Conservation (phyloP, 2,888 invertebrate genomes). For the Pasiphila rectangulata region DNA sequence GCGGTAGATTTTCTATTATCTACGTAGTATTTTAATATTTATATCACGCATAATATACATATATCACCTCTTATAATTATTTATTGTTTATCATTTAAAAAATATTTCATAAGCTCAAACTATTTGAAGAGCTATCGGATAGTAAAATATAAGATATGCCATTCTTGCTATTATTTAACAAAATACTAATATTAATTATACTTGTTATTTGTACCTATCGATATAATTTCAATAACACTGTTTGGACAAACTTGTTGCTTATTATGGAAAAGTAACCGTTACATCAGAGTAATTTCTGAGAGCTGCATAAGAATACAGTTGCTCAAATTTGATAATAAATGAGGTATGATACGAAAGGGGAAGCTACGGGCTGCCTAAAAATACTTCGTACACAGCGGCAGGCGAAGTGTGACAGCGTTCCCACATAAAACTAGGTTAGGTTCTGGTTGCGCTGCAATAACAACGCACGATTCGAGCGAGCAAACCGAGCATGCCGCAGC, state of each 20-base stretch:
- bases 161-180: conserved; percentile 8
- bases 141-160: neutral
- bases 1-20: conserved; percentile 28
- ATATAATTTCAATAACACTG: conserved; percentile 7
- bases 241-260: conserved; percentile 19
- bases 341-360: too few relatives aligned
- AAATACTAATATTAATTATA: conserved; percentile 3
- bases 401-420: too few relatives aligned
- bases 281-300: too few relatives aligned
- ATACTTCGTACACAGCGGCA: too few relatives aligned
- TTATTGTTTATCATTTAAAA: neutral
- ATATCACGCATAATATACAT: conserved; percentile 9
- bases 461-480: too few relatives aligned
- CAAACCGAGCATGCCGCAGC: too few relatives aligned
- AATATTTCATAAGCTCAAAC: neutral
- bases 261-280: too few relatives aligned
- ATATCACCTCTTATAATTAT: conserved; percentile 7
- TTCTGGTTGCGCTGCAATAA: too few relatives aligned
- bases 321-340: too few relatives aligned
- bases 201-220: conserved; percentile 6
- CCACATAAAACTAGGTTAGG: too few relatives aligned
- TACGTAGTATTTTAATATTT: conserved; percentile 31
- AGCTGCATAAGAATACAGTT: too few relatives aligned
- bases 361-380: too few relatives aligned
- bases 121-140: neutral